Evolutionary conservation across 1,140 invertebrate genomes (phyloP).

Genomic region (Camponotus vicinus): DNA sequence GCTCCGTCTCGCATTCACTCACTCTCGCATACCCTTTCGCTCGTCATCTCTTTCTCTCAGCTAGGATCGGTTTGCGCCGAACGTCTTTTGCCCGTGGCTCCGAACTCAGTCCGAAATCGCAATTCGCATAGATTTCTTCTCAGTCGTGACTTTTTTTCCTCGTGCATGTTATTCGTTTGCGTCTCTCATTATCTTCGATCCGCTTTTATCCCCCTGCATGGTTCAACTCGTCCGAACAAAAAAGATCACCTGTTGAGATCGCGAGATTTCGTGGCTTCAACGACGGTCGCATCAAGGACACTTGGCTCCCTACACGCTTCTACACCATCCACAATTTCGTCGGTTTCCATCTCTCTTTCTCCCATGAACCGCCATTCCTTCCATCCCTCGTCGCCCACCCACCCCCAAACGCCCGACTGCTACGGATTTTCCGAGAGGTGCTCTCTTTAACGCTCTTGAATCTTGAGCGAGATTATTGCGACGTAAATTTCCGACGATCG

Average conservation of each 20-base stretch:
- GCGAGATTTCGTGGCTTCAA: slow-evolving; percentile 86
- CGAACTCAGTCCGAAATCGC: slow-evolving; percentile 86
- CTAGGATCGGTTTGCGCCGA: slow-evolving; percentile 86
- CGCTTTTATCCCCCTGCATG: slow-evolving; percentile 72
- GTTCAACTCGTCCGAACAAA: slow-evolving; percentile 66
- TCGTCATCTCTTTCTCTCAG: slow-evolving; percentile 70
- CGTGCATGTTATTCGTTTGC: slow-evolving; percentile 38
- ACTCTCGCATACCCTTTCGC: slow-evolving; percentile 75
- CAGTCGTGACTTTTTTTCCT: slow-evolving; percentile 71
- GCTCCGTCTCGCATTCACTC: slow-evolving; percentile 64
- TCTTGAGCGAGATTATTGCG: slow-evolving; percentile 47
- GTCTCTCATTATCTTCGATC: slow-evolving; percentile 38
- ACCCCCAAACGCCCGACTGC: slow-evolving; percentile 60
- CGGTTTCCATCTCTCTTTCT: slow-evolving; percentile 75
- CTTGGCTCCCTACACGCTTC: slow-evolving; percentile 86
- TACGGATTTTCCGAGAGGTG: slow-evolving; percentile 69
- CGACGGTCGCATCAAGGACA: slow-evolving; percentile 87
- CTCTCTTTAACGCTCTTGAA: slow-evolving; percentile 42
- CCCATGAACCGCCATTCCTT: slow-evolving; percentile 73
- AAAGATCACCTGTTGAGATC: slow-evolving; percentile 83
- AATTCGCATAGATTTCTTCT: slow-evolving; percentile 73
- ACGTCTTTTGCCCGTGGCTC: slow-evolving; percentile 85
- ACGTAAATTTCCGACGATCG: slow-evolving; percentile 42
- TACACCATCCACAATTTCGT: slow-evolving; percentile 84
- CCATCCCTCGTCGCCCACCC: slow-evolving; percentile 69